Base-by-base conservation (phyloP, 2,888 invertebrate species). In the Gisinianus flammeolus region DNA sequence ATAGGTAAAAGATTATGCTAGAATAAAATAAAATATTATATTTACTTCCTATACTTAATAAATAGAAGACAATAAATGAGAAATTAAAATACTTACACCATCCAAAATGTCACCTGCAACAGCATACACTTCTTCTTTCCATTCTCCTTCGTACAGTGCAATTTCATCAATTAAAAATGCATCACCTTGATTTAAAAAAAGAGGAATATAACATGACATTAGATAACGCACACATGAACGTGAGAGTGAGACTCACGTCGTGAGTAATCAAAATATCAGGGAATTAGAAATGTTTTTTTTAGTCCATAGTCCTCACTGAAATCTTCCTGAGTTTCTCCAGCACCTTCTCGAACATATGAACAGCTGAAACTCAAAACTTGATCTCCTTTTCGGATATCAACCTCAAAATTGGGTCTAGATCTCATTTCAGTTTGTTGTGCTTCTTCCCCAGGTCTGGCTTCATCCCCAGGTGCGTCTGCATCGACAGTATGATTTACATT, bases 401-500 rank as follows among this genome's bases (percentile, higher is more conserved):
- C 91, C 86, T 93, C 93, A 87, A 98, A 98, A 85, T 92, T 92
- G 0, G 98, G 98, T 87, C 93, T 93, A 69, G 97, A 96, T 81
- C 93, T 92, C 91, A 97, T 92, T 87, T 95, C 94, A 81, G 93
- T 88, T 83, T 94, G 93, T 66, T 92, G 90, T 87, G 94, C 93
- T 76, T 94, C 92, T 80, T 87, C 87, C 79, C 88, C 88, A 0
- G 89, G 89, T 83, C 92, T 91, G 1, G 91, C 82, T 78, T 92
- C 92, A 92, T 90, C 69, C 26, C 92, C 93, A 4, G 90, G 86
- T 4, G 80, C 85, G 73, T 94, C 94, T 0, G 94, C 90, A 86
- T 97, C 96, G 0, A 98, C 97, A 0, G 96, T 94, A 87, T 97
- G 96, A 87, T 98, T 98, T 0, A 98, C 93, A 87, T 97, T 97